These are phyloP conservation scores for Autographa gamma DNA, from an alignment of 2,888 invertebrate species.

Conservation along the genomic window DNA sequence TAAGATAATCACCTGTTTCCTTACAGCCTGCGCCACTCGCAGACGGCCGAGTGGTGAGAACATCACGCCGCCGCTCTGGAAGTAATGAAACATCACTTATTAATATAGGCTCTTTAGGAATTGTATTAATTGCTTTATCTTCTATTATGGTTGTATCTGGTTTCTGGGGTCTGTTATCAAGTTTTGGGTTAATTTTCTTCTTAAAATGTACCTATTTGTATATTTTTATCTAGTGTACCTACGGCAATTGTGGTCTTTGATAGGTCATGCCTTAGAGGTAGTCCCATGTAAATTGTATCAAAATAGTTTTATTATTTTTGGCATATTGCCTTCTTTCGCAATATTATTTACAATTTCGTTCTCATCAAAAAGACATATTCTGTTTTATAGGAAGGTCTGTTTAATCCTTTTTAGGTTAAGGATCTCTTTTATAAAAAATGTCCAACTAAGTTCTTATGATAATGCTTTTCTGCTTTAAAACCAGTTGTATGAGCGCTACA, in stretches of 20 bases:
- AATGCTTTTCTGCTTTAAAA: not conserved
- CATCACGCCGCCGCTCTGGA: conserved; percentile 88
- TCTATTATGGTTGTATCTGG: not conserved
- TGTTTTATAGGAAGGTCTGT: no score
- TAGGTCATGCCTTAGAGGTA: no score
- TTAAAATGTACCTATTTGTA: not conserved
- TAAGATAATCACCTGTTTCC: conserved; percentile 80
- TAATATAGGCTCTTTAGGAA: conserved; percentile 38
- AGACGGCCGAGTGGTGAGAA: conserved; percentile 86
- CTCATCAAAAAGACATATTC: no score
- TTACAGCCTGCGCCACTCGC: conserved; percentile 86
- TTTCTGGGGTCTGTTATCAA: not conserved
- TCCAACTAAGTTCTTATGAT: not conserved
- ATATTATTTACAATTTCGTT: no score
- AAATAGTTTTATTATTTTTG: no score
- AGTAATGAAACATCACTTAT: conserved; percentile 53
- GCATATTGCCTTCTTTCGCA: no score
- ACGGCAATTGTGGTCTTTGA: no score
- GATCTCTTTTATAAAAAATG: no score
- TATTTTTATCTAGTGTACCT: no score
- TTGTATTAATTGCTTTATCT: conserved; percentile 38
- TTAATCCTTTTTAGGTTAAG: no score
- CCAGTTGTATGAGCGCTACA: not conserved
- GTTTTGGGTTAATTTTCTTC: not conserved
- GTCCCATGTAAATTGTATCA: no score